These are phyloP conservation scores for Pteropus alecto DNA, from an alignment of 2,113 vertebrate species.

Conservation along the genomic window DNA sequence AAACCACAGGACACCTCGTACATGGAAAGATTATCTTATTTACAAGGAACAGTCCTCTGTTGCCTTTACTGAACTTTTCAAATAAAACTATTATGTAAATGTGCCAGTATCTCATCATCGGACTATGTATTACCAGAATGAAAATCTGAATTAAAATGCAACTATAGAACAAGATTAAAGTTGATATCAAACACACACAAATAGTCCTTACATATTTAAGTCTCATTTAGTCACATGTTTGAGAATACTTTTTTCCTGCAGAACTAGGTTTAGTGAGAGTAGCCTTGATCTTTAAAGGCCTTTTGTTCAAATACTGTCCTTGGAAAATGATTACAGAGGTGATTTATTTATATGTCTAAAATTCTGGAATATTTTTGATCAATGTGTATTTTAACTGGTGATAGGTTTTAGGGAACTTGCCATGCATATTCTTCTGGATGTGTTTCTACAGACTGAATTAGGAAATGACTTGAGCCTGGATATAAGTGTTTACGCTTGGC, in stretches of 20 bases:
- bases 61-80: not conserved
- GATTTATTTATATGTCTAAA: not conserved
- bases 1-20: not conserved
- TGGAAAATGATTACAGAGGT: not conserved
- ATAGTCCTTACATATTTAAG: not conserved
- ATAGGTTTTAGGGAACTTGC: not conserved
- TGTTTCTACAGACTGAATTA: not conserved
- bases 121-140: not conserved
- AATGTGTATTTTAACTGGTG: not conserved
- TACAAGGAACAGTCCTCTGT: not conserved
- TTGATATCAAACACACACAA: not conserved
- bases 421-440: not conserved
- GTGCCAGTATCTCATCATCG: not conserved
- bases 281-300: not conserved
- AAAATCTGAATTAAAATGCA: not conserved
- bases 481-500: not conserved
- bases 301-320: not conserved
- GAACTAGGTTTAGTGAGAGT: not conserved
- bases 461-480: not conserved
- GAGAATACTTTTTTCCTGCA: not conserved
- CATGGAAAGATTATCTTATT: not conserved
- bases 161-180: not conserved
- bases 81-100: not conserved
- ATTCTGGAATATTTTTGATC: not conserved
- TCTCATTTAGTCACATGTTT: not conserved